Evolutionary conservation across 1,140 invertebrate genomes (phyloP).

Genomic region (Aphelenchoides fujianensis): DNA sequence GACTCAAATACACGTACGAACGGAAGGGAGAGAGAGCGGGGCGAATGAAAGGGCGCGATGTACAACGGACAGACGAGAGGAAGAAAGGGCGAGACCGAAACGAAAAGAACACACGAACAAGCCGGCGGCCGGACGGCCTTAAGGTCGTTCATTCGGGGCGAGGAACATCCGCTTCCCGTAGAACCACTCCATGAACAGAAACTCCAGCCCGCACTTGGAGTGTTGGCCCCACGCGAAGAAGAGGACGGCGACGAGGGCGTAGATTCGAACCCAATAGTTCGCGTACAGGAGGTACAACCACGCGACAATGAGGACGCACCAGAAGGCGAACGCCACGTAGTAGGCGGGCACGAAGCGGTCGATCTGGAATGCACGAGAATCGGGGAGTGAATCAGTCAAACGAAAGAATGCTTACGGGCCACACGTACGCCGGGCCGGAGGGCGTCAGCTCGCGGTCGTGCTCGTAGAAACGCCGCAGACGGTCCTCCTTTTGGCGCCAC

Average conservation of each 20-base stretch:
- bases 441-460: conserved; percentile 34
- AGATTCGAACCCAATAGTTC: conserved; percentile 32
- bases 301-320: conserved; percentile 38
- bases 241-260: conserved; percentile 22
- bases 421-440: conserved; percentile 39
- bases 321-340: conserved; percentile 41
- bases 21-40: no score
- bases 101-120: no score
- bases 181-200: conserved; percentile 52
- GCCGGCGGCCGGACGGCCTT: no score
- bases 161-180: conserved; percentile 29
- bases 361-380: conserved; percentile 30
- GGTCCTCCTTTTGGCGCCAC: conserved; percentile 73
- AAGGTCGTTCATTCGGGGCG: conserved; percentile 13
- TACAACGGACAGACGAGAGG: no score
- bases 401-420: conserved; percentile 48
- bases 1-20: no score
- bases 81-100: no score
- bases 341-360: conserved; percentile 41
- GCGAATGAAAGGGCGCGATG: no score
- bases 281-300: conserved; percentile 44
- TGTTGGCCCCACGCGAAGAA: conserved; percentile 36
- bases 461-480: conserved; percentile 67
- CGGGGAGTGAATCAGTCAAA: conserved; percentile 5
- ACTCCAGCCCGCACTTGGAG: conserved; percentile 45